Conservation (phyloP, 1,140 invertebrate genomes). For the Caenorhabditis tropicalis region DNA sequence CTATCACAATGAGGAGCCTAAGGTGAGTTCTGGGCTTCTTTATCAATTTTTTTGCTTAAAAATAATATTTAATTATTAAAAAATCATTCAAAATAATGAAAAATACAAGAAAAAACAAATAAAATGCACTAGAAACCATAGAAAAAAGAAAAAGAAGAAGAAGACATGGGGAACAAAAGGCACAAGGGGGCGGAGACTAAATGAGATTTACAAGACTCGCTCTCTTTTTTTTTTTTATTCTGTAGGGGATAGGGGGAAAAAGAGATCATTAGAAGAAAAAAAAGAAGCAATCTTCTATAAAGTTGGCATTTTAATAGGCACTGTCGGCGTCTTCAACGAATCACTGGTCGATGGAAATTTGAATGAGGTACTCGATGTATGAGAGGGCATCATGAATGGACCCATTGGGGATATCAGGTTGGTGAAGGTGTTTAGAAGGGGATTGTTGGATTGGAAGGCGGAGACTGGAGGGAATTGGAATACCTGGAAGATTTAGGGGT, state of each 20-base stretch:
- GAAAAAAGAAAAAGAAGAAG: too few species aligned
- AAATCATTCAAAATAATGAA: too few species aligned
- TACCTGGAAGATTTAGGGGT: slow-evolving; percentile 41
- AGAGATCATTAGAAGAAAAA: slow-evolving; percentile 28
- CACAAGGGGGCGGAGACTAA: not conserved
- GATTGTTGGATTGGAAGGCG: not conserved
- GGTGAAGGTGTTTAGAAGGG: slow-evolving; percentile 20
- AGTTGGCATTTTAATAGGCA: slow-evolving; percentile 27
- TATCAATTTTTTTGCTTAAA: too few species aligned
- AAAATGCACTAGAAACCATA: too few species aligned
- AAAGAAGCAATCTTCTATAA: not conserved
- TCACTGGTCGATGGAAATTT: slow-evolving; percentile 32
- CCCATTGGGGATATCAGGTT: not conserved
- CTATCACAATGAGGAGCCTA: too few species aligned
- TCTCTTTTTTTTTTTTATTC: too few species aligned
- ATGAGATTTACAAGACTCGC: slow-evolving; percentile 38
- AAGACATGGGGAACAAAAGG: too few species aligned
- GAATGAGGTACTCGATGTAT: slow-evolving; percentile 7
- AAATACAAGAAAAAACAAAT: too few species aligned
- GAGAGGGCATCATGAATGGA: slow-evolving; percentile 20
- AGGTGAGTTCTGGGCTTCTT: too few species aligned
- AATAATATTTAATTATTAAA: too few species aligned
- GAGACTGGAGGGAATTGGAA: slow-evolving; percentile 61
- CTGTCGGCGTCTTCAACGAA: slow-evolving; percentile 36
- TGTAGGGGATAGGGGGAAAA: too few species aligned